Base-by-base conservation (phyloP, 1,140 invertebrate genomes). In the Nasonia giraulti region DNA sequence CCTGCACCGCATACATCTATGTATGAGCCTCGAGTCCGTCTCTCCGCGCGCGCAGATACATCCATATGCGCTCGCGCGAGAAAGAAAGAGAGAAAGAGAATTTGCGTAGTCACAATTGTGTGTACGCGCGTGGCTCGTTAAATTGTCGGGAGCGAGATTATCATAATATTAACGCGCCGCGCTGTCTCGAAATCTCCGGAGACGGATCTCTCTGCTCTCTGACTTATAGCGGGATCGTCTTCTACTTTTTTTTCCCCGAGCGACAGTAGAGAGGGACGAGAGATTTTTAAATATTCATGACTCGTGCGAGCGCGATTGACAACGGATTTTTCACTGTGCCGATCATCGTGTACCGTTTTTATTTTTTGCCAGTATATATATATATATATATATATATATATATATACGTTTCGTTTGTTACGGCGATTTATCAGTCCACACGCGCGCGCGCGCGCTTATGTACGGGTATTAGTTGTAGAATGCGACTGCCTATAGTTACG, bases 21-120 rank as follows among this genome's bases (percentile, higher is more conserved):
- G 37, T 27, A 31, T 75, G 62, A 80, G 78, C 20, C 27, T 78
- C 76, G 50, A 20, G 2, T 80, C 33, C 37, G 62, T 23, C 55
- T 76, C 20, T 62, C 55, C 7, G 2, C 47, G 1, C 47, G 12
- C 12, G 20, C 6, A 62, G 20, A 62, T 10, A 20, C 23, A 78
- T 80, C 44, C n/a, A 79, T 68, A 86, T 81, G 66, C 62, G 55
- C 40, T 31, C 20, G 47, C 66, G 55, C 31, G 17, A 68, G 10
- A 80, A 20, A 74, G 40, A 71, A 33, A 50, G 37, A 83, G 31
- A 86, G 68, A 79, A 79, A 74, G 69, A 27, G 47, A 80, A 82
- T 79, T 79, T 85, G 80, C 80, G 75, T 82, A 86, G 85, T 83
- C 80, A 86, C 85, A 86, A 86, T 82, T 78, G 73, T 85, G 68